phyloP scores from a whole-genome alignment of 2,888 invertebrate species.

The Noctuana brunneofusca region DNA sequence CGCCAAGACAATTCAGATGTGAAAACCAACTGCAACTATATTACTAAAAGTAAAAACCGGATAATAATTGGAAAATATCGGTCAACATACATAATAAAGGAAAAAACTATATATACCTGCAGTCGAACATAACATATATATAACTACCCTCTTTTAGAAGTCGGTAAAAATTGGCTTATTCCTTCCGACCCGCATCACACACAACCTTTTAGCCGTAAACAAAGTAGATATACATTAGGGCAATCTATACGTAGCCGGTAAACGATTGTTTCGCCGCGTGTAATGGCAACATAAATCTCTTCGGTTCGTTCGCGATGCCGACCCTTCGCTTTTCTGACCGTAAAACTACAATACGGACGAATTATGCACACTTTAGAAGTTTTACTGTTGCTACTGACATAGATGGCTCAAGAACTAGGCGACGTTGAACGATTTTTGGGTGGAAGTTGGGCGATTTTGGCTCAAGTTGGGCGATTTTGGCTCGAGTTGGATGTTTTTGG shows the following conservation, averaged over 20 bases:
- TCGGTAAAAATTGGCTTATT: no score
- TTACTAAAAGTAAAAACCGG: no score
- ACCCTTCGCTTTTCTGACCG: constrained; percentile 45
- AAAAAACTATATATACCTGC: no score
- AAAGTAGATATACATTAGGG: constrained; percentile 34
- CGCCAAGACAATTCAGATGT: no score
- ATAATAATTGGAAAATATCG: no score
- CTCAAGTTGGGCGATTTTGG: no score
- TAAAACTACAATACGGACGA: constrained; percentile 42
- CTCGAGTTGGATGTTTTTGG: no score
- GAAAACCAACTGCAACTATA: no score
- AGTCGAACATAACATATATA: no score
- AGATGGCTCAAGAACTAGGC: not conserved
- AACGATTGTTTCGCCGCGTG: constrained; percentile 41
- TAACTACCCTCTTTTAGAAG: no score
- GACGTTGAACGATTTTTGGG: not conserved
- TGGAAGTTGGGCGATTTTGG: no score
- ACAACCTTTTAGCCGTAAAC: constrained; percentile 27
- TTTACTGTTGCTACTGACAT: not conserved
- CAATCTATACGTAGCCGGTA: constrained; percentile 43
- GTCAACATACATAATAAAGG: no score
- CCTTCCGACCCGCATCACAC: constrained; percentile 8
- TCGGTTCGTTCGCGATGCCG: constrained; percentile 42
- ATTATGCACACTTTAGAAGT: constrained; percentile 11
- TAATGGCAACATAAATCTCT: constrained; percentile 51